A percentile compares a stretch with the other conserved stretches of the same genome.
These are phyloP conservation scores for Megamerina dolium DNA, from an alignment of 2,888 invertebrate genomes.

Conservation along the genomic window DNA sequence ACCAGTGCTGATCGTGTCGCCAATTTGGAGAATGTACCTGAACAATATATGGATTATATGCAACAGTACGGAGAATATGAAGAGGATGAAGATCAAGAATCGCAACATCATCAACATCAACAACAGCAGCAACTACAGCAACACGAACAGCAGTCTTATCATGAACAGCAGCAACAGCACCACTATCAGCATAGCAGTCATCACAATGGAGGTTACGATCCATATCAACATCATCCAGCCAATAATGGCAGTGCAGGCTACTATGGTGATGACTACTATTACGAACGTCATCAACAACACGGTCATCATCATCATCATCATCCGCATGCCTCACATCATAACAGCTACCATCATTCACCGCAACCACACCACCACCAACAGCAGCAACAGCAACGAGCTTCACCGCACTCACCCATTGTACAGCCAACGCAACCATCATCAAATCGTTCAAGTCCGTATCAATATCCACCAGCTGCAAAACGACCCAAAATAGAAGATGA, in stretches of 20 bases:
- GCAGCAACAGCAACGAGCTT: slow-evolving; percentile 10
- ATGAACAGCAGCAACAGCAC: slow-evolving; percentile 29
- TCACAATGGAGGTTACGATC: slow-evolving; percentile 18
- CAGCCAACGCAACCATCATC: slow-evolving; percentile 16
- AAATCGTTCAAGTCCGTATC: slow-evolving; percentile 13
- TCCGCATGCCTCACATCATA: not conserved
- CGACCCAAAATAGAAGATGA: slow-evolving; percentile 29
- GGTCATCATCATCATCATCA: slow-evolving; percentile 21
- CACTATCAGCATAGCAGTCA: slow-evolving; percentile 23
- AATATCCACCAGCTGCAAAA: slow-evolving; percentile 19
- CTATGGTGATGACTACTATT: slow-evolving; percentile 29
- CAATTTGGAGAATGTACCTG: slow-evolving; percentile 40
- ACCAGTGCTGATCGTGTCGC: slow-evolving; percentile 40
- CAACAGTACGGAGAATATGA: slow-evolving; percentile 43
- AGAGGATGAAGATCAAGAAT: slow-evolving; percentile 35
- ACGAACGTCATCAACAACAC: slow-evolving; percentile 29
- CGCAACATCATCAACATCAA: slow-evolving; percentile 16
- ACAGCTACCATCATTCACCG: slow-evolving; percentile 5
- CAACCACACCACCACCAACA: slow-evolving; percentile 6
- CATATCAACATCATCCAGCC: slow-evolving; percentile 16
- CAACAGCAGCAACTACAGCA: slow-evolving; percentile 33
- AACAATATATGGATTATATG: slow-evolving; percentile 41
- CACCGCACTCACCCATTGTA: slow-evolving; percentile 5
- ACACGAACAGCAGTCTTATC: slow-evolving; percentile 28
- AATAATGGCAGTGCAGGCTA: slow-evolving; percentile 12